These are phyloP conservation scores for Hydrotaea diabolus DNA, from an alignment of 2,888 invertebrate genomes.

Conservation along the genomic window DNA sequence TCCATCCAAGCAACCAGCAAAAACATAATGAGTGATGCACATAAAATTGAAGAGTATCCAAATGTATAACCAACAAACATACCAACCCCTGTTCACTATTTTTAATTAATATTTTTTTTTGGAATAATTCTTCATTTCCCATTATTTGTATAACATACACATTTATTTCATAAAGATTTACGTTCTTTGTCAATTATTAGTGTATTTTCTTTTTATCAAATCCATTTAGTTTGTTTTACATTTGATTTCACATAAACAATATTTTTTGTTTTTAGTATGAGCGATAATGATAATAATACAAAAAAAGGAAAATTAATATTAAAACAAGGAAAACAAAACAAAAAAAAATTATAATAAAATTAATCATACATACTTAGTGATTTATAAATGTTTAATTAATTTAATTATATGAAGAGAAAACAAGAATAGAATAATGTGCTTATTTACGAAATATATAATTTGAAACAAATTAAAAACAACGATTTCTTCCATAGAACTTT, in stretches of 20 bases:
- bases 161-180: conserved; percentile 21
- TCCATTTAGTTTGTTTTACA: conserved; percentile 40
- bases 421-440: conserved; percentile 48
- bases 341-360: conserved; percentile 57
- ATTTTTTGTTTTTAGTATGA: conserved; percentile 46
- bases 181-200: conserved; percentile 40
- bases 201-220: conserved; percentile 43
- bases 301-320: conserved; percentile 38
- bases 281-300: conserved; percentile 52
- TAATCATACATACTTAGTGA: conserved; percentile 62
- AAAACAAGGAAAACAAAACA: conserved; percentile 35
- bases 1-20: not conserved
- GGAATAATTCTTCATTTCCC: conserved; percentile 42
- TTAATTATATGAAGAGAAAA: conserved; percentile 51
- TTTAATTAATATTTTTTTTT: not conserved
- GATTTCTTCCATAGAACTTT: conserved; percentile 15
- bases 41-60: not conserved
- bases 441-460: conserved; percentile 52
- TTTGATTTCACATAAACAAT: conserved; percentile 54
- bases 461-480: conserved; percentile 41
- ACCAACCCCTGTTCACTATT: conserved; percentile 18
- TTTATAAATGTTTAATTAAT: conserved; percentile 61
- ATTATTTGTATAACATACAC: not conserved
- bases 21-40: conserved; percentile 8
- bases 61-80: conserved; percentile 13